Percentiles rank a stretch among this genome's conserved stretches.
Evolutionary conservation across 2,797 vertebrate genomes (phyloP).

Genomic region (Enteromius mattozi): DNA sequence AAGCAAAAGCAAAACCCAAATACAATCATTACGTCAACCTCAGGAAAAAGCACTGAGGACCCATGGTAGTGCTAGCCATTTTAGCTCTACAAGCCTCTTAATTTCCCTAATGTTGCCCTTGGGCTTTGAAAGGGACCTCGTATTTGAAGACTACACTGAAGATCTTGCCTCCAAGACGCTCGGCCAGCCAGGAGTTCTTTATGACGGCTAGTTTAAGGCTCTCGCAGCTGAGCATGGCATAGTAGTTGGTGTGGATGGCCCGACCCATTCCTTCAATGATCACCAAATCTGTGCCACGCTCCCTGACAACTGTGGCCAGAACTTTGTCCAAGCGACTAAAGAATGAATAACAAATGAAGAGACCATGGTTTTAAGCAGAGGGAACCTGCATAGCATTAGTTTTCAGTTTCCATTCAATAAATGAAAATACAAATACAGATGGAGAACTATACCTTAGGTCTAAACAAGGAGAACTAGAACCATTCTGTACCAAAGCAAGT

Average conservation of each 20-base stretch:
- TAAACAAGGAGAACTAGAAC: slow-evolving; percentile 95
- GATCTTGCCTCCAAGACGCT: slow-evolving; percentile 92
- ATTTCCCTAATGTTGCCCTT: slow-evolving; percentile 39
- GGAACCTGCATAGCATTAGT: neutral
- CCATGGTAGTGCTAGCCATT: neutral
- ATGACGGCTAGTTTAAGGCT: slow-evolving; percentile 97
- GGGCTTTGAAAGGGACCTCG: slow-evolving; percentile 82
- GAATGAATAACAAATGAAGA: neutral
- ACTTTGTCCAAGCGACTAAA: slow-evolving; percentile 92
- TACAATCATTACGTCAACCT: slow-evolving; percentile 56
- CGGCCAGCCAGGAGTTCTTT: slow-evolving; percentile 97
- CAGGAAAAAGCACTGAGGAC: slow-evolving; percentile 26
- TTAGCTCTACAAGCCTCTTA: neutral
- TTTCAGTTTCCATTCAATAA: neutral
- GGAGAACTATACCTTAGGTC: slow-evolving; percentile 86
- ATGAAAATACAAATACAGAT: neutral
- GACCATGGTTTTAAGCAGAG: neutral
- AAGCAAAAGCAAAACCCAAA: neutral
- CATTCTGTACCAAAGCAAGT: slow-evolving; percentile 89
- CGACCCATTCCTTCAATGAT: slow-evolving; percentile 99
- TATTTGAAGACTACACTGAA: slow-evolving; percentile 99
- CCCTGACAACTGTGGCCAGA: slow-evolving; percentile 86
- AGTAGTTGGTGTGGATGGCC: slow-evolving; percentile 97
- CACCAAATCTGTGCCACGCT: slow-evolving; percentile 90
- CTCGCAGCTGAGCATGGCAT: slow-evolving; percentile 89